phyloP scores from a whole-genome alignment of 2,888 invertebrate species.

The Siphonodentalium dalli region DNA sequence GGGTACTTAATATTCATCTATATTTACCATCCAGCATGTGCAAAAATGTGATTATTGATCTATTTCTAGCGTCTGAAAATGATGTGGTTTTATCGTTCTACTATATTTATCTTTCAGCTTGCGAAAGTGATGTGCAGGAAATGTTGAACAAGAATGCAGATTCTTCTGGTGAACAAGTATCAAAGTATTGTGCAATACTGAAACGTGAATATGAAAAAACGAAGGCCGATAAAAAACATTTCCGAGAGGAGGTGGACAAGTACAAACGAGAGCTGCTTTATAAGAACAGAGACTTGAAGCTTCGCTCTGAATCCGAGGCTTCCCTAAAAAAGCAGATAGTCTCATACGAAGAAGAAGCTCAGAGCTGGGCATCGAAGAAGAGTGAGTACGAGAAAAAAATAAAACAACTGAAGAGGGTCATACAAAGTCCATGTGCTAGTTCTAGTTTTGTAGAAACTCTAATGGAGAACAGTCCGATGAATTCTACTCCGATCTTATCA shows the following conservation, averaged over 20 bases:
- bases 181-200: conserved; percentile 48
- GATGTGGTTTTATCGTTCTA: not conserved
- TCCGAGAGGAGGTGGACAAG: conserved; percentile 44
- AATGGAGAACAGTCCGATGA: conserved; percentile 37
- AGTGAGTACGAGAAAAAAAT: conserved; percentile 35
- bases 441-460: conserved; percentile 41
- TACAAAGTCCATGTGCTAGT: conserved; percentile 34
- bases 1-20: no score
- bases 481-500: conserved; percentile 33
- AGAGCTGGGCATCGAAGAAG: conserved; percentile 38
- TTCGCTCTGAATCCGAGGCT: conserved; percentile 29
- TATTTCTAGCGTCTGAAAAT: not conserved
- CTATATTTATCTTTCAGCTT: conserved; percentile 35
- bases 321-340: conserved; percentile 36
- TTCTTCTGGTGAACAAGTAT: conserved; percentile 32
- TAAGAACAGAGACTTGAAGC: conserved; percentile 32
- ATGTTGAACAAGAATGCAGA: conserved; percentile 40
- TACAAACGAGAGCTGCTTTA: conserved; percentile 33
- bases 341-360: conserved; percentile 47
- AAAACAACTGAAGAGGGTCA: conserved; percentile 28
- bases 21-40: not conserved
- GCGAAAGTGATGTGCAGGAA: conserved; percentile 44
- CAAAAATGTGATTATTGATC: not conserved
- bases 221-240: conserved; percentile 41
- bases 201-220: conserved; percentile 54